These are phyloP conservation scores for Basileuterus tristriatus DNA, from an alignment of 2,797 vertebrate genomes.

Conservation along the genomic window DNA sequence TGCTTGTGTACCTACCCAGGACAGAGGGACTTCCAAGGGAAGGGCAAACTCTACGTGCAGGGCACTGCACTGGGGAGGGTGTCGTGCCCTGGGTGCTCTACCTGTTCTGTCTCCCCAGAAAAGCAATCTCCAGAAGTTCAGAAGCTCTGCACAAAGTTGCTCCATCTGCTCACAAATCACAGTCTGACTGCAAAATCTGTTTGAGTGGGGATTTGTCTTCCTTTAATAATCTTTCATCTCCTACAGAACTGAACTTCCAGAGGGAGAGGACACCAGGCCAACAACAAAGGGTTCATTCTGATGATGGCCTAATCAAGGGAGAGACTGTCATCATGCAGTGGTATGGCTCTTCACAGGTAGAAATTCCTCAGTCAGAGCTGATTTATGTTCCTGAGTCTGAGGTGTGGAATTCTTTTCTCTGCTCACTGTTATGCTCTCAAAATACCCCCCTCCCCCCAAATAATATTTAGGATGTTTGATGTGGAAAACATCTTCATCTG, in stretches of 20 bases:
- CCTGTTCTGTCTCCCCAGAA: background rate
- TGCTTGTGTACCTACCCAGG: background rate
- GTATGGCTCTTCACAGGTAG: background rate
- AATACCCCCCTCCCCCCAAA: fast-evolving
- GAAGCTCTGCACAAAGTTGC: background rate
- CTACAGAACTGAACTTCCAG: background rate
- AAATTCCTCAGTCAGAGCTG: background rate
- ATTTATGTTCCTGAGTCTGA: background rate
- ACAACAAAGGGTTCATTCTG: background rate
- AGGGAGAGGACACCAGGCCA: background rate
- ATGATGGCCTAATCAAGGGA: background rate
- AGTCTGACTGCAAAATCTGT: background rate
- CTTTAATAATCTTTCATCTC: background rate
- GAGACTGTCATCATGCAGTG: background rate
- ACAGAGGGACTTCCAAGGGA: background rate
- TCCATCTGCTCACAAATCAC: background rate
- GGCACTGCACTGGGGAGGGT: background rate
- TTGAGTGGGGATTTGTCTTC: background rate
- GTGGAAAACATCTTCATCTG: background rate
- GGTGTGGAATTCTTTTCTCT: background rate
- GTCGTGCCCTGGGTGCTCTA: background rate
- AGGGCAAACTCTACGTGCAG: background rate
- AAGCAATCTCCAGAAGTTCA: background rate
- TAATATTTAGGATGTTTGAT: background rate
- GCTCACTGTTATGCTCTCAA: background rate